Conservation (phyloP, 2,113 vertebrate species). For the Megaceryle maxima region DNA sequence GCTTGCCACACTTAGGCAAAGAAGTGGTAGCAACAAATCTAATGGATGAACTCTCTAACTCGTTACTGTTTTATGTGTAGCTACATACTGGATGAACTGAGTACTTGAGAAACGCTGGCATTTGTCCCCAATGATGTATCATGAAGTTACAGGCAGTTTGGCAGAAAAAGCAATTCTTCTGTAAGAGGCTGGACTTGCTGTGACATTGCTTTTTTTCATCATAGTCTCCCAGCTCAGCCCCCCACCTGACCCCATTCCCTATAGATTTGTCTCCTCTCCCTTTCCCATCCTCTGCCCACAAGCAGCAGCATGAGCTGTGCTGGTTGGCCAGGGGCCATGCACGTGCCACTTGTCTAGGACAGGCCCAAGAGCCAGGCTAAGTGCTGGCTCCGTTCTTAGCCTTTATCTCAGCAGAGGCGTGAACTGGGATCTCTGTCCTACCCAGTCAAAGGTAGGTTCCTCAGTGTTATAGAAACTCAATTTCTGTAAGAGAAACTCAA, state of each 20-base stretch:
- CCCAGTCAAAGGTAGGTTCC: not conserved
- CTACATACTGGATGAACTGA: not conserved
- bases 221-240: not conserved
- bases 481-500: slow-evolving; percentile 24
- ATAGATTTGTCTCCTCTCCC: not conserved
- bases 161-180: not conserved
- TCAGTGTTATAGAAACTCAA: not conserved
- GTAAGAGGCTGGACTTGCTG: not conserved
- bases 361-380: not conserved
- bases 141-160: slow-evolving; percentile 8
- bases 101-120: slow-evolving; percentile 12
- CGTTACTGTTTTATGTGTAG: not conserved
- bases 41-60: not conserved
- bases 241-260: not conserved
- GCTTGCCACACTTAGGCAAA: not conserved
- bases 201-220: not conserved
- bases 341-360: not conserved
- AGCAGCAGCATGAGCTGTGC: not conserved
- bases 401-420: not conserved
- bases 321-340: fast-evolving
- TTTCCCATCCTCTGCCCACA: not conserved
- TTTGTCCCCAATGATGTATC: slow-evolving; percentile 16
- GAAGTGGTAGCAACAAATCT: not conserved
- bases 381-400: not conserved
- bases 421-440: not conserved